phyloP scores from a whole-genome alignment of 37 sponge, comb jelly and placozoan species.

The Petrosia ficiformis region DNA sequence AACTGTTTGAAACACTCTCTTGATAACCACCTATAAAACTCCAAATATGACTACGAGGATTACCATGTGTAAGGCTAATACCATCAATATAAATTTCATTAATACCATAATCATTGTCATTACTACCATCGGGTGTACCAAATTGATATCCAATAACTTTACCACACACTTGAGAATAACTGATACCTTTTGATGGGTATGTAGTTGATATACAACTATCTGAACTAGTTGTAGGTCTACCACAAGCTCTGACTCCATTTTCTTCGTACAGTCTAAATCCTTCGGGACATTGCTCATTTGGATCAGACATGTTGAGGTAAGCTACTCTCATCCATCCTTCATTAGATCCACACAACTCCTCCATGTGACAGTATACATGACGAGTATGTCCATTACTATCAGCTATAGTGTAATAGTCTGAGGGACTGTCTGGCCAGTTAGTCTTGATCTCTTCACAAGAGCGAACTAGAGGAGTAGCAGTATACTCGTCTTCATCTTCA shows the following conservation, averaged over 20 bases:
- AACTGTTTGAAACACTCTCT: background rate
- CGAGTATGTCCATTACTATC: conserved; percentile 4
- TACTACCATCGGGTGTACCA: background rate
- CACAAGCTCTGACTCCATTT: conserved; percentile 16
- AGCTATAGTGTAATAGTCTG: conserved; percentile 3
- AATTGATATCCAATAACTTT: conserved; percentile 1
- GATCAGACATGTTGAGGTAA: conserved; percentile 20
- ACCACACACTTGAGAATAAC: conserved; percentile 32
- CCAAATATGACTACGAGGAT: conserved; percentile 35
- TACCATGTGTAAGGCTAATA: conserved; percentile 16
- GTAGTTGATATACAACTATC: background rate
- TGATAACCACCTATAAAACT: conserved; percentile 5
- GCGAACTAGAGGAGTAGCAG: background rate
- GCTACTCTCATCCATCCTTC: conserved; percentile 16
- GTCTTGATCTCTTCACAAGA: background rate
- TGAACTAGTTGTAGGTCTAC: background rate
- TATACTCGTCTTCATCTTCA: background rate
- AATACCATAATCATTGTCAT: background rate
- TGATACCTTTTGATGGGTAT: background rate
- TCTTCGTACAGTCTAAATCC: background rate
- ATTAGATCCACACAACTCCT: background rate
- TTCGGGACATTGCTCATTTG: background rate
- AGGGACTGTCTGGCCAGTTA: background rate
- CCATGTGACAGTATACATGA: conserved; percentile 26
- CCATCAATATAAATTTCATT: conserved; percentile 28